Percentiles rank a stretch among this genome's conserved stretches.
These are phyloP conservation scores for Anarsia innoxiella DNA, from an alignment of 2,888 invertebrate species.

Conservation along the genomic window DNA sequence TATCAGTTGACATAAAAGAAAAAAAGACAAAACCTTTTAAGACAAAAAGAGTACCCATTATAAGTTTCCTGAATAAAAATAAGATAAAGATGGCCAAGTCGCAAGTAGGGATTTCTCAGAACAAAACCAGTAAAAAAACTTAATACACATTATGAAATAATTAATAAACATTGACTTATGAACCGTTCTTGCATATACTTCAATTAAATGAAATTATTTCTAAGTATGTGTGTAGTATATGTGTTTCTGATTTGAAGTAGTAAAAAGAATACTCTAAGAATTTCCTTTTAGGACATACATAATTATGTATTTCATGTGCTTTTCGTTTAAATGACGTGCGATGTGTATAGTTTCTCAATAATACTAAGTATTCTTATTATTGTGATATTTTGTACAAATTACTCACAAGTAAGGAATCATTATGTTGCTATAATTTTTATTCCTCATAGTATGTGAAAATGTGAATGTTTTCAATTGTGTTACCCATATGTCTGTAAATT, in stretches of 20 bases:
- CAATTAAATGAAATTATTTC: slow-evolving; percentile 16
- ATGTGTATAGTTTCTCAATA: slow-evolving; percentile 29
- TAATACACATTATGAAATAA: too few relatives aligned
- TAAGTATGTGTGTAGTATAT: slow-evolving; percentile 15
- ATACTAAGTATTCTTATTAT: slow-evolving; percentile 46
- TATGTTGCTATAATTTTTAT: slow-evolving; percentile 34
- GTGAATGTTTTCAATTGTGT: slow-evolving; percentile 24
- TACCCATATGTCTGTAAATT: slow-evolving; percentile 29
- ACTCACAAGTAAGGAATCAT: slow-evolving; percentile 47
- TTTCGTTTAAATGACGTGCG: neutral
- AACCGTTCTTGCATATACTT: slow-evolving; percentile 64
- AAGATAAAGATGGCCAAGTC: slow-evolving; percentile 49
- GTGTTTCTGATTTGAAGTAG: slow-evolving; percentile 14
- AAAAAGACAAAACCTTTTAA: too few relatives aligned
- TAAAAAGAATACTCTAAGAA: slow-evolving; percentile 18
- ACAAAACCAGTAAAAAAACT: slow-evolving; percentile 31
- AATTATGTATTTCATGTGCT: neutral
- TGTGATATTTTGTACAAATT: slow-evolving; percentile 72
- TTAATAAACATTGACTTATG: slow-evolving; percentile 20
- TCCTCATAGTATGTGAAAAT: slow-evolving; percentile 19
- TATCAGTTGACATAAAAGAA: slow-evolving; percentile 32
- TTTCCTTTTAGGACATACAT: neutral
- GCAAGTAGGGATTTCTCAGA: slow-evolving; percentile 33
- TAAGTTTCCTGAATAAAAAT: slow-evolving; percentile 43
- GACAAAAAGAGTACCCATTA: slow-evolving; percentile 43